Evolutionary conservation across 92 coral and sea anemone genomes (phyloP).

Genomic region (Blastomussa wellsi): DNA sequence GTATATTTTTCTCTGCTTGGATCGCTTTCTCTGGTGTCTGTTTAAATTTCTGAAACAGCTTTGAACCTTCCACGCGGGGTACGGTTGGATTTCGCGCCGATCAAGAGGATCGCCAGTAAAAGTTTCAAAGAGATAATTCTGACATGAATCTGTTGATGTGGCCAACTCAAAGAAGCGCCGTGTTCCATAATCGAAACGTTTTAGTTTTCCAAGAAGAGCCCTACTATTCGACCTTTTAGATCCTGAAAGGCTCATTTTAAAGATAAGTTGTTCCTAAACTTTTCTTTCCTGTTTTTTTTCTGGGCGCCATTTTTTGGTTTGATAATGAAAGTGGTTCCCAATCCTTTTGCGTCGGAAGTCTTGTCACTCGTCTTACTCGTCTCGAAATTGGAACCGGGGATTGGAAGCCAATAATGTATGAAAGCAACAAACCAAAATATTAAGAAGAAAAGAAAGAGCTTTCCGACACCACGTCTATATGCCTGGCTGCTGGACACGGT

Average conservation of each 20-base stretch:
- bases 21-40: constrained; percentile 70
- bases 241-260: not conserved
- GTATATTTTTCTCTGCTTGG: constrained; percentile 59
- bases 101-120: constrained; percentile 30
- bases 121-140: constrained; percentile 40
- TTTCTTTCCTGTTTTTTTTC: too few relatives aligned
- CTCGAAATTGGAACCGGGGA: too few relatives aligned
- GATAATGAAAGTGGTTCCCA: not conserved
- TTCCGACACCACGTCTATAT: too few relatives aligned
- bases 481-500: too few relatives aligned
- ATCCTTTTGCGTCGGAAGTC: not conserved
- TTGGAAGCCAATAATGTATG: too few relatives aligned
- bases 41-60: constrained; percentile 75
- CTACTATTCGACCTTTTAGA: constrained; percentile 8
- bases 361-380: too few relatives aligned
- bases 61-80: constrained; percentile 91
- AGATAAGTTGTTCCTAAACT: not conserved
- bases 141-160: constrained; percentile 21
- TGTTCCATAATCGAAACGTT: constrained; percentile 27
- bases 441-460: too few relatives aligned
- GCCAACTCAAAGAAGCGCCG: constrained; percentile 67
- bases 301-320: not conserved
- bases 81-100: constrained; percentile 72
- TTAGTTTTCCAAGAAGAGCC: constrained; percentile 62
- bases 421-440: too few relatives aligned